These are phyloP conservation scores for Cataglyphis livida DNA, from an alignment of 2,888 invertebrate genomes.

Conservation along the genomic window DNA sequence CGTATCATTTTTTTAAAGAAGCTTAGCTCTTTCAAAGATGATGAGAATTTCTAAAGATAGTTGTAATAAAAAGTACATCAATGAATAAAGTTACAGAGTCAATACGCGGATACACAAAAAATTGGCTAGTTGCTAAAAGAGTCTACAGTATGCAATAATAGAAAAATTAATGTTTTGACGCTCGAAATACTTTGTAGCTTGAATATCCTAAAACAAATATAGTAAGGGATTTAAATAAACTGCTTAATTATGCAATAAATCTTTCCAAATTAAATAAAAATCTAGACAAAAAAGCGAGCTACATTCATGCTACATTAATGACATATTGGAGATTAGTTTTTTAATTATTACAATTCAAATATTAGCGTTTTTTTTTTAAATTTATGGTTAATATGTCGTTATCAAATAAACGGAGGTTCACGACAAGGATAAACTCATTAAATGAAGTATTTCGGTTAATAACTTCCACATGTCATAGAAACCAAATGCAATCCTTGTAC, in stretches of 20 bases:
- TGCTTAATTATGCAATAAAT: neutral
- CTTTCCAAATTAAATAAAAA: neutral
- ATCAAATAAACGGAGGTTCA: slow-evolving; percentile 16
- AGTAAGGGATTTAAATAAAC: neutral
- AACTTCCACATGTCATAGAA: slow-evolving; percentile 24
- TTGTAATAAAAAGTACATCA: neutral
- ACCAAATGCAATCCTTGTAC: slow-evolving; percentile 39
- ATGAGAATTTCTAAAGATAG: neutral
- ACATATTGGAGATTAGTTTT: neutral
- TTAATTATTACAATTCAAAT: neutral
- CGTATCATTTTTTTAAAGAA: neutral
- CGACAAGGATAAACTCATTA: slow-evolving; percentile 15
- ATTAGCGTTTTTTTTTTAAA: slow-evolving; percentile 2
- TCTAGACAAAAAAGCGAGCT: neutral
- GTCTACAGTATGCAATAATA: no score
- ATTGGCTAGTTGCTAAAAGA: neutral
- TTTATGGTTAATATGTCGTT: neutral
- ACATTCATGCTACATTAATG: neutral
- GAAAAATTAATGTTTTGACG: neutral
- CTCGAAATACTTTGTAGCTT: neutral
- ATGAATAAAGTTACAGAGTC: neutral
- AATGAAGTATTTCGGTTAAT: slow-evolving; percentile 52
- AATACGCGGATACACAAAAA: neutral
- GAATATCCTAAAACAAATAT: neutral
- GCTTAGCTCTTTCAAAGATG: neutral